These are phyloP conservation scores for Myrmecophaga tridactyla DNA, from an alignment of 2,113 vertebrate genomes.

Conservation along the genomic window DNA sequence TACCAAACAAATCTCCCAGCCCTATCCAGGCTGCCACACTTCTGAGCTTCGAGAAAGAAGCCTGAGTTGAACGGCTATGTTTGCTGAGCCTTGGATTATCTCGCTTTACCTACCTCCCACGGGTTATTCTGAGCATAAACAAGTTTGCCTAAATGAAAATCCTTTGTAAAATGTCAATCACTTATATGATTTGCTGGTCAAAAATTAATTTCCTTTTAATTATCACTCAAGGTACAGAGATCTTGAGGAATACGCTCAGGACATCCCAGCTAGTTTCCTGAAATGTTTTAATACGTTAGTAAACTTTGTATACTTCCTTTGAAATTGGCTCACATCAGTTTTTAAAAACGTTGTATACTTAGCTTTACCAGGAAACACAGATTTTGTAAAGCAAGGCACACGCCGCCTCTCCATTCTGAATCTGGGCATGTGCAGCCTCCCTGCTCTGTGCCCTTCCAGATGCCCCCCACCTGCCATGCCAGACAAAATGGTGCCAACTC, in stretches of 20 bases:
- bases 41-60: not conserved
- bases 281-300: not conserved
- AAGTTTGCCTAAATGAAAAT: not conserved
- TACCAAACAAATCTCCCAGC: not conserved
- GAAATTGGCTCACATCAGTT: not conserved
- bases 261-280: not conserved
- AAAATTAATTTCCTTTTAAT: slow-evolving; percentile 29
- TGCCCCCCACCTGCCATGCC: not conserved
- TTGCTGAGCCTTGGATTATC: not conserved
- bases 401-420: not conserved
- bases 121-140: not conserved
- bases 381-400: not conserved
- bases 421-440: not conserved
- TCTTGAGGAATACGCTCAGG: not conserved
- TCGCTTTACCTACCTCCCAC: not conserved
- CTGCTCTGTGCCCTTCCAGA: not conserved
- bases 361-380: not conserved
- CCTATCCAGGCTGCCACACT: not conserved
- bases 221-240: not conserved
- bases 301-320: not conserved
- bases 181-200: not conserved
- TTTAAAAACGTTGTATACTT: not conserved
- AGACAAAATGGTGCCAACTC: not conserved
- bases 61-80: fast-evolving
- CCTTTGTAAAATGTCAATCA: not conserved